Evolutionary conservation across 2,888 invertebrate species (phyloP).

Genomic region (Lochmaea capreae): DNA sequence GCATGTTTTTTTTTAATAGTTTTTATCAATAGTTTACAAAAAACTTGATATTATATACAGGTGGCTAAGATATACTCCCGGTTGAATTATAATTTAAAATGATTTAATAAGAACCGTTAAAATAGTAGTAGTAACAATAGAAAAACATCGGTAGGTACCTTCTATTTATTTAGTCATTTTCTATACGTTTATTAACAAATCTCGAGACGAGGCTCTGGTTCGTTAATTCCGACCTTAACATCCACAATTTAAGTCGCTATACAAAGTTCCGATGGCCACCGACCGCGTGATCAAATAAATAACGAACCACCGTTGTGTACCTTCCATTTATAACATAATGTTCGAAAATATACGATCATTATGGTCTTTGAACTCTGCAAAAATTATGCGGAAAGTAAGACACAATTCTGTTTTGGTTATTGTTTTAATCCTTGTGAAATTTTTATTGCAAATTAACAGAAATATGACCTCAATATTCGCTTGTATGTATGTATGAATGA

Average conservation of each 20-base stretch:
- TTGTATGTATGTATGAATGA: too few relatives aligned
- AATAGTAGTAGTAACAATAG: too few relatives aligned
- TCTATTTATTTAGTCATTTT: conserved; percentile 27
- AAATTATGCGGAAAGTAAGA: conserved; percentile 15
- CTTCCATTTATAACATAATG: conserved; percentile 32
- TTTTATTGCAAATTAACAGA: not conserved
- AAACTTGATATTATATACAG: not conserved
- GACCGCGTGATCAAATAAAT: conserved; percentile 39
- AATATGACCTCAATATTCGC: too few relatives aligned
- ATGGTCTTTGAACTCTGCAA: conserved; percentile 31
- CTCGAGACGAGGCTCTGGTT: conserved; percentile 15
- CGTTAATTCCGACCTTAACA: conserved; percentile 35
- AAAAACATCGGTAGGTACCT: not conserved
- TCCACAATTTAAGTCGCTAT: conserved; percentile 38
- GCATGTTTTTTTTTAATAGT: too few relatives aligned
- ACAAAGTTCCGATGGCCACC: conserved; percentile 40
- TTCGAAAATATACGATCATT: conserved; percentile 36
- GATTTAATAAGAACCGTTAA: too few relatives aligned
- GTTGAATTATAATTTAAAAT: too few relatives aligned
- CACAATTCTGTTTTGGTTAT: not conserved
- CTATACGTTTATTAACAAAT: conserved; percentile 20
- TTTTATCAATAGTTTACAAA: not conserved
- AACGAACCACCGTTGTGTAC: conserved; percentile 34
- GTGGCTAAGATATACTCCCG: too few relatives aligned
- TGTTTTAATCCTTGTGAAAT: not conserved